Conservation (phyloP, 2,888 invertebrate genomes). For the Tachystola acroxantha region DNA sequence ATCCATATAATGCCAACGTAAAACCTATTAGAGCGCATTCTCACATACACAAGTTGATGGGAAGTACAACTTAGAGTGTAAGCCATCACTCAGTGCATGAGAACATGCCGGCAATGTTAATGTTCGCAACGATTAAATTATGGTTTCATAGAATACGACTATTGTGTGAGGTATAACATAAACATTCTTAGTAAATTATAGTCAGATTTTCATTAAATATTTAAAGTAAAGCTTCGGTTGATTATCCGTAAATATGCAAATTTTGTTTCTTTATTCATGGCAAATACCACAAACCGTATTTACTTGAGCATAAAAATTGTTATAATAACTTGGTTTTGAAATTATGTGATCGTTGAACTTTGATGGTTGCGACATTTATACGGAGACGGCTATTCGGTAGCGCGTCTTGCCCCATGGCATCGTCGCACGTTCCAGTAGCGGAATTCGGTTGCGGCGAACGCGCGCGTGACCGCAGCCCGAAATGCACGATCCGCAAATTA, state of each 20-base stretch:
- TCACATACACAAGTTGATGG: conserved; percentile 38
- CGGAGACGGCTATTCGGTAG: not conserved
- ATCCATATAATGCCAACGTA: conserved; percentile 31
- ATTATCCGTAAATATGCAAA: no score
- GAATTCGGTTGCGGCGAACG: conserved; percentile 54
- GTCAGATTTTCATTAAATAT: no score
- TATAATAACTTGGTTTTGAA: not conserved
- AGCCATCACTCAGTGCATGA: conserved; percentile 18
- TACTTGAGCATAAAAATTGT: no score
- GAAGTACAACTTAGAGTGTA: conserved; percentile 20
- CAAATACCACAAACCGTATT: no score
- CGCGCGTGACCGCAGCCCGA: conserved; percentile 60
- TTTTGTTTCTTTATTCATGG: no score
- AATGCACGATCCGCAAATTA: conserved; percentile 67
- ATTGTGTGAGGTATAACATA: no score
- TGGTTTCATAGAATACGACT: not conserved
- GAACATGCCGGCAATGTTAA: conserved; percentile 15
- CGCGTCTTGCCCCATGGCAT: not conserved
- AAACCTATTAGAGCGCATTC: conserved; percentile 32
- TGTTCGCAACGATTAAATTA: conserved; percentile 7
- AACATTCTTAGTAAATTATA: no score
- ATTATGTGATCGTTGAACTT: conserved; percentile 9
- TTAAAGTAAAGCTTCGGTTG: no score
- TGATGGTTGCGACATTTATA: conserved; percentile 7
- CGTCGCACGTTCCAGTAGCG: conserved; percentile 32